Percentiles rank a stretch among this genome's conserved stretches.
phyloP scores from a whole-genome alignment of 2,888 invertebrate genomes.

The Odontocolon sp. region DNA sequence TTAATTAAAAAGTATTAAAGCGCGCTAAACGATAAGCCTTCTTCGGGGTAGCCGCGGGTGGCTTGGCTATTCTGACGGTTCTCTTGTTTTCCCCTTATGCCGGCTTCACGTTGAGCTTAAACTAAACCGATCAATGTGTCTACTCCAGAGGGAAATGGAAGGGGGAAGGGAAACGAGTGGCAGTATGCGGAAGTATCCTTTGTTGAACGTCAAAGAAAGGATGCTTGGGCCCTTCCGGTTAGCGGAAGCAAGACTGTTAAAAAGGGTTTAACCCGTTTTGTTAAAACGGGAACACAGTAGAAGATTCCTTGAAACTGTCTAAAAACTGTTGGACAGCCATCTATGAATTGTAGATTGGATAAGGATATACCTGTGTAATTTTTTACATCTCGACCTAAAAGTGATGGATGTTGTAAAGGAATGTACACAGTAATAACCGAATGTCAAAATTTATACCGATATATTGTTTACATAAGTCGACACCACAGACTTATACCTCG shows the following conservation, averaged over 20 bases:
- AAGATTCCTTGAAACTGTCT: no score
- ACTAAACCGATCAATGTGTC: constrained; percentile 69
- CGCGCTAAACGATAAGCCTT: constrained; percentile 69
- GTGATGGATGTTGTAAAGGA: no score
- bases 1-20: constrained; percentile 78
- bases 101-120: constrained; percentile 61
- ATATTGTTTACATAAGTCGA: no score
- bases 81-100: constrained; percentile 58
- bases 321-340: no score
- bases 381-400: no score
- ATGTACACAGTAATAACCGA: no score
- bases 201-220: constrained; percentile 56
- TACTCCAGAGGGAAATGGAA: constrained; percentile 49
- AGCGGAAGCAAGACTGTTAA: constrained; percentile 47
- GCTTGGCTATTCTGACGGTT: constrained; percentile 24
- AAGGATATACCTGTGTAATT: no score
- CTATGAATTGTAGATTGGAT: no score
- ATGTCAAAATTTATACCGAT: no score
- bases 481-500: no score
- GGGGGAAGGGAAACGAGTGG: constrained; percentile 10
- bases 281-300: no score
- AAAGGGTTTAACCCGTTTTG: constrained; percentile 4
- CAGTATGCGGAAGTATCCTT: constrained; percentile 48
- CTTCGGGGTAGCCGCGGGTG: constrained; percentile 61
- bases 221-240: constrained; percentile 39